A percentile compares a stretch with the other conserved stretches of the same genome.
Evolutionary conservation across 2,888 invertebrate genomes (phyloP).

Genomic region (Ophioninae sp.): DNA sequence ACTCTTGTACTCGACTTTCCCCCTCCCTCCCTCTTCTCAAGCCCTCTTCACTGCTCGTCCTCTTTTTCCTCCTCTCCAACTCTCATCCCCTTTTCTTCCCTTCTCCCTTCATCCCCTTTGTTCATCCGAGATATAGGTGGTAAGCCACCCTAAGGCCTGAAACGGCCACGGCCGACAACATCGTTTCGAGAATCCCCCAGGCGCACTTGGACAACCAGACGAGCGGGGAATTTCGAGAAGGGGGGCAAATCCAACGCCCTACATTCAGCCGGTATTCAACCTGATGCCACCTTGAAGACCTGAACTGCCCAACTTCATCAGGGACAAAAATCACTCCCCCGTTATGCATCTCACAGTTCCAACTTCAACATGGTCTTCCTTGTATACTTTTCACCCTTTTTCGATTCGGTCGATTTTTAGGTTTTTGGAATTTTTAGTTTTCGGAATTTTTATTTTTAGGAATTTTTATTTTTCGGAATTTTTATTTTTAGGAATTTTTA

Average conservation of each 20-base stretch:
- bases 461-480: too few species aligned
- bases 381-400: too few species aligned
- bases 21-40: constrained; percentile 35
- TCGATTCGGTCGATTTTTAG: too few species aligned
- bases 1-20: constrained; percentile 24
- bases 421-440: too few species aligned
- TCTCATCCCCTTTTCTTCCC: constrained; percentile 35
- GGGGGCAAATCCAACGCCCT: constrained; percentile 27
- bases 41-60: constrained; percentile 12
- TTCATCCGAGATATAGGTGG: constrained; percentile 68
- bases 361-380: too few species aligned
- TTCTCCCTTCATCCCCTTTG: constrained; percentile 68
- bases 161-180: constrained; percentile 80
- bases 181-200: constrained; percentile 76
- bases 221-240: constrained; percentile 26
- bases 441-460: too few species aligned
- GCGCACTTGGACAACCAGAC: constrained; percentile 74
- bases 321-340: constrained; percentile 73
- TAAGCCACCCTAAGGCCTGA: constrained; percentile 69
- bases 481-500: too few species aligned
- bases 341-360: constrained; percentile 24
- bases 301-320: constrained; percentile 74
- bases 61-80: not conserved
- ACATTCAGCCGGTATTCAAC: constrained; percentile 24
- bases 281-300: constrained; percentile 71